Conservation (phyloP, 2,113 vertebrate genomes). For the Kobus ellipsiprymnus region DNA sequence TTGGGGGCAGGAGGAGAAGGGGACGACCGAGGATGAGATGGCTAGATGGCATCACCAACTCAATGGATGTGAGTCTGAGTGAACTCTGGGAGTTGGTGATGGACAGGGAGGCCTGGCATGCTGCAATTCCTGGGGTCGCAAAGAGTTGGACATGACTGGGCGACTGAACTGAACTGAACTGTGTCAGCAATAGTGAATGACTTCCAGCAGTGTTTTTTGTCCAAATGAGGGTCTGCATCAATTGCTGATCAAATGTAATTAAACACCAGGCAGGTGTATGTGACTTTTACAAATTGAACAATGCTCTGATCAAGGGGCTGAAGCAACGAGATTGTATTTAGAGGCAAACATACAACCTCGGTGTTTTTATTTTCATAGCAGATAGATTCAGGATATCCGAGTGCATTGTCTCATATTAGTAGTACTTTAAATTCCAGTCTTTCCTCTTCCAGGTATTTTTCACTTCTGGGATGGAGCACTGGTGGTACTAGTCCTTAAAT, state of each 20-base stretch:
- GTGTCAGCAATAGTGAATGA: not conserved
- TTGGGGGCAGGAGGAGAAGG: no score
- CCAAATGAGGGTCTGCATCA: not conserved
- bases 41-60: no score
- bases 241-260: not conserved
- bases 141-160: no score
- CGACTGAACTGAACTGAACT: not conserved
- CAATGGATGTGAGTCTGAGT: fast-evolving
- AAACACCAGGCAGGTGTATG: not conserved
- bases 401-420: not conserved
- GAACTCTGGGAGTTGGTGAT: no score
- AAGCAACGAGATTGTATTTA: not conserved
- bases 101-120: no score
- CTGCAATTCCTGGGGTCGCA: fast-evolving
- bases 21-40: no score
- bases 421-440: not conserved
- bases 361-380: not conserved
- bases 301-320: not conserved
- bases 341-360: not conserved
- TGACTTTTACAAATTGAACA: not conserved
- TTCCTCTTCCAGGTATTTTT: not conserved
- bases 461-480: not conserved
- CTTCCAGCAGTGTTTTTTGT: not conserved
- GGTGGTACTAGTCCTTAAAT: not conserved
- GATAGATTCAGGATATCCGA: not conserved